Percentiles rank a stretch among this genome's conserved stretches.
These are phyloP conservation scores for Spea multiplicata DNA, from an alignment of 2,113 vertebrate genomes.

Conservation along the genomic window DNA sequence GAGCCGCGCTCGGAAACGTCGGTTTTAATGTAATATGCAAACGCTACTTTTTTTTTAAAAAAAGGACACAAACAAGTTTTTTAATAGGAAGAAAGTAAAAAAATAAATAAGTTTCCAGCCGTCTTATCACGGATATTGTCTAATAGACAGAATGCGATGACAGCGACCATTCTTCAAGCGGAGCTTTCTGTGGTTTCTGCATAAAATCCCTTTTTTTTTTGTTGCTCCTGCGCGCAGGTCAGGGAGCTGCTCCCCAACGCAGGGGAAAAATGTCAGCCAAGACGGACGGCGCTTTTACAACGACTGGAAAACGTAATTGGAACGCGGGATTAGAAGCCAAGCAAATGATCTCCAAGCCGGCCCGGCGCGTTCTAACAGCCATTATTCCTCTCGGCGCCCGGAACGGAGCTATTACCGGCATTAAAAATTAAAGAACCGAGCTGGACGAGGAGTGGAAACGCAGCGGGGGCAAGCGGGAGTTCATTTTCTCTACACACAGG, in stretches of 20 bases:
- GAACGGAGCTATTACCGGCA: constrained; percentile 32
- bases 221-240: constrained; percentile 13
- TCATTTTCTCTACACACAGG: background rate
- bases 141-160: constrained; percentile 1
- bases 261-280: constrained; percentile 22
- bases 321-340: constrained; percentile 34
- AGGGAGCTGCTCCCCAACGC: constrained; percentile 7
- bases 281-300: constrained; percentile 18
- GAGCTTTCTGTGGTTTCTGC: constrained; percentile 10
- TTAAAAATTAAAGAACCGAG: constrained; percentile 26
- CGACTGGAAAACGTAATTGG: constrained; percentile 27
- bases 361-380: background rate
- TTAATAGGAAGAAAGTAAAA: background rate
- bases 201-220: background rate
- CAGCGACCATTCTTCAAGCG: constrained; percentile 1
- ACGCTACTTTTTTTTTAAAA: too few species aligned
- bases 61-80: too few species aligned
- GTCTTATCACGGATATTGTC: background rate
- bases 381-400: constrained; percentile 19
- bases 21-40: too few species aligned
- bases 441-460: constrained; percentile 28
- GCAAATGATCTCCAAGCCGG: constrained; percentile 3
- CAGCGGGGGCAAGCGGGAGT: constrained; percentile 8
- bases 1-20: too few species aligned
- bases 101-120: background rate